phyloP scores from a whole-genome alignment of 2,888 invertebrate genomes.

The Crematogaster levior region DNA sequence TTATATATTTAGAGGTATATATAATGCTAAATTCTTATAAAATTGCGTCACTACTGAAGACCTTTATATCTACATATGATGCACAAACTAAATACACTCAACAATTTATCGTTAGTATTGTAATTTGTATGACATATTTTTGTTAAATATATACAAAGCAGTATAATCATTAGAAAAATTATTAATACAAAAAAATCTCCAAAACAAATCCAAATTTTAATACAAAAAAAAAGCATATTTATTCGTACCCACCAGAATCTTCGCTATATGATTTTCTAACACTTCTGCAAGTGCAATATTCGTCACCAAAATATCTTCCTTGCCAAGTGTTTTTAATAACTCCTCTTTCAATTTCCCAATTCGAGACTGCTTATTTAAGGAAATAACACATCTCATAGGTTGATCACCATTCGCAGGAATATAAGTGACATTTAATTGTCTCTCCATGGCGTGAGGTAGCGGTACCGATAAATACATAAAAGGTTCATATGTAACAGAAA shows the following conservation, averaged over 20 bases:
- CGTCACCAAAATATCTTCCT: constrained; percentile 81
- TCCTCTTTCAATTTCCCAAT: constrained; percentile 87
- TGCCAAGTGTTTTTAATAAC: constrained; percentile 84
- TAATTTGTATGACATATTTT: background rate
- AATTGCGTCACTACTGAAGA: constrained; percentile 13
- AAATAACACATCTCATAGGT: constrained; percentile 86
- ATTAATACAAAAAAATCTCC: constrained; percentile 13
- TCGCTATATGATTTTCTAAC: constrained; percentile 87
- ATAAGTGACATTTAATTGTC: constrained; percentile 87
- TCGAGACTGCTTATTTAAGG: constrained; percentile 87
- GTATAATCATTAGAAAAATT: constrained; percentile 5
- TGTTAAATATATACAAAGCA: constrained; percentile 16
- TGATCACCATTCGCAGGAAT: constrained; percentile 86
- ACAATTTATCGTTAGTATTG: background rate
- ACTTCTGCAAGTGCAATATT: constrained; percentile 88
- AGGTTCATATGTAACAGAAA: constrained; percentile 89
- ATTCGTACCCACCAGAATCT: constrained; percentile 86
- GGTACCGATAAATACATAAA: constrained; percentile 90
- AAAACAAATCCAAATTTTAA: constrained; percentile 9
- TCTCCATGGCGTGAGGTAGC: constrained; percentile 88
- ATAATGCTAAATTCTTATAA: constrained; percentile 13
- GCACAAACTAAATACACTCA: background rate
- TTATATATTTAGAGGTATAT: too few relatives aligned
- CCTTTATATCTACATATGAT: constrained; percentile 3
- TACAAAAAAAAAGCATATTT: background rate